Evolutionary conservation across 2,888 invertebrate species (phyloP), one percentile per base, ranked within the genome.

Genomic region (Eupithecia insigniata): DNA sequence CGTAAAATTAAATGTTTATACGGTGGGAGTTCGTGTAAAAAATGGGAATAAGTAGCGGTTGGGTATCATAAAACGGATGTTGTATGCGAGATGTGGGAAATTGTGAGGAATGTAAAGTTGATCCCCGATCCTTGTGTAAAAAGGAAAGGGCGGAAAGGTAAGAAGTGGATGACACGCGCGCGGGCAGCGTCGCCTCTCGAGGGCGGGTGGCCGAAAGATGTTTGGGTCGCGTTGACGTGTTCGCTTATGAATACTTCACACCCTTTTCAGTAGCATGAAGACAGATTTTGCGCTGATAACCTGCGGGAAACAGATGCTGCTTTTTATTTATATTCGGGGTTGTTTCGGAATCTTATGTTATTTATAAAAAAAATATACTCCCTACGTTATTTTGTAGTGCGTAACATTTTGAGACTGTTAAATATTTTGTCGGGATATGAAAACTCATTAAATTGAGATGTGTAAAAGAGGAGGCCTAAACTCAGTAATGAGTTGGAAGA

Each of bases 231-330:
- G 85, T 84, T 89, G 89, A 89, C 89, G 86, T 85, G 85, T 87
- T 84, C 85, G 86, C 87, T 90, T 90, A 91, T 90, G 90, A 90
- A 89, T 85, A 86, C 85, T 87, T 89, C 86, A 83, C 84, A 87
- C 84, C 86, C 87, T 86, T 84, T 83, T 87, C 84, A 85, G 81
- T 80, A 83, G 81, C 75, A 79, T 72, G 77, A 79, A 77, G 82
- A 82, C 85, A 85, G 85, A 86, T 86, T 86, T 86, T 80, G 83
- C 81, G 78, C 81, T 80, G 85, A 82, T 83, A 82, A 82, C 83
- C 78, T 83, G 81, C 78, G 79, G 82, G 84, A 85, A 85, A 84
- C 82, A 82, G 79, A 78, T 77, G 79, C 80, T 76, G 83, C 83
- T 87, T 87, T 64, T 81, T 82, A 82, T 75, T 65, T 82, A 71